Conservation (phyloP, 1,140 invertebrate genomes). For the Bicyclus anynana region DNA sequence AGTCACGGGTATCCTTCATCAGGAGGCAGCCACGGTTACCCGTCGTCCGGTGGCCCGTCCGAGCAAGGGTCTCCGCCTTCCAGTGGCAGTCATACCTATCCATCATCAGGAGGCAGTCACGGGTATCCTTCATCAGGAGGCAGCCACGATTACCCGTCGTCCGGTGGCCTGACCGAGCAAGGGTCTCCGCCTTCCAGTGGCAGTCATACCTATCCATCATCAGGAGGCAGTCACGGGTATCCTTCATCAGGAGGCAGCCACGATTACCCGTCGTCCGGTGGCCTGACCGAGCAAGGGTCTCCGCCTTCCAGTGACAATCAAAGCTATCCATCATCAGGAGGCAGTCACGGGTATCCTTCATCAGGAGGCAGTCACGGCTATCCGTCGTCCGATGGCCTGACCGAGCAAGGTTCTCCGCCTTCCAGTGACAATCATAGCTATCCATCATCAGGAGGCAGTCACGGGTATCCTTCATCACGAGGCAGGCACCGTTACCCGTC, state of each 20-base stretch:
- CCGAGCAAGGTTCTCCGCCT: constrained; percentile 28
- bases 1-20: constrained; percentile 35
- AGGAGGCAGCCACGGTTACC: constrained; percentile 33
- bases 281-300: constrained; percentile 30
- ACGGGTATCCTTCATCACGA: constrained; percentile 36
- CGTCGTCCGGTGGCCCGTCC: constrained; percentile 32
- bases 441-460: constrained; percentile 34
- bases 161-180: constrained; percentile 31
- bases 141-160: constrained; percentile 30
- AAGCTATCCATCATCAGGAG: constrained; percentile 36
- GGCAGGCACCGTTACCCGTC: constrained; percentile 36
- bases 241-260: constrained; percentile 34
- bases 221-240: constrained; percentile 35
- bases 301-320: constrained; percentile 32
- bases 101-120: constrained; percentile 36
- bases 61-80: constrained; percentile 26
- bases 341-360: constrained; percentile 34
- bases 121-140: constrained; percentile 34
- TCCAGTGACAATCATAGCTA: constrained; percentile 34
- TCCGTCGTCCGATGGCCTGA: constrained; percentile 31
- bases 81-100: constrained; percentile 34
- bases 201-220: constrained; percentile 34
- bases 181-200: constrained; percentile 30
- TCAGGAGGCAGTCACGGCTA: constrained; percentile 34
- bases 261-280: constrained; percentile 30